These are phyloP conservation scores for Anabacerthia variegaticeps DNA, from an alignment of 2,797 vertebrate species.

Conservation along the genomic window DNA sequence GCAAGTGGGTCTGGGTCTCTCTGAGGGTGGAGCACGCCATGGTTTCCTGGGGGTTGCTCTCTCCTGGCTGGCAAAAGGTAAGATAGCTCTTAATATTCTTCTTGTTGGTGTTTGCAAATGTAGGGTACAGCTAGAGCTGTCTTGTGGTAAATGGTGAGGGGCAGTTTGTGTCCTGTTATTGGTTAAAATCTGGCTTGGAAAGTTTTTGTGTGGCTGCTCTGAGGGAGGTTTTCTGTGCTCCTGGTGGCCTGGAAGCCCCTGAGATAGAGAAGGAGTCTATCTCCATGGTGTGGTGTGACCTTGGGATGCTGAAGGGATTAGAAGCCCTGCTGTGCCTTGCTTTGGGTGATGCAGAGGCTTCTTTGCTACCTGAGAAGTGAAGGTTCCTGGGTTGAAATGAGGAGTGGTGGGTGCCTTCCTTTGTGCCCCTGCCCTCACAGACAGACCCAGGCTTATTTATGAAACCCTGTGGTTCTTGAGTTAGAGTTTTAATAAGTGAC, in stretches of 20 bases:
- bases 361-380: not conserved
- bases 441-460: fast-evolving
- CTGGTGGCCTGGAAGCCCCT: not conserved
- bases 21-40: fast-evolving
- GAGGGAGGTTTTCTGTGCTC: fast-evolving
- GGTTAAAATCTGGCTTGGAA: not conserved
- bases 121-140: fast-evolving
- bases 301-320: fast-evolving
- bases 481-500: not conserved
- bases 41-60: not conserved
- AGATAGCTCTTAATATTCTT: fast-evolving
- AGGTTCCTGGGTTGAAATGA: not conserved
- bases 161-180: fast-evolving
- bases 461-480: not conserved
- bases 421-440: fast-evolving
- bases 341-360: fast-evolving
- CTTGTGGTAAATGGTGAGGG: fast-evolving
- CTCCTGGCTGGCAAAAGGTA: not conserved
- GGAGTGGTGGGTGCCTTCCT: not conserved
- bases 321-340: not conserved
- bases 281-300: fast-evolving
- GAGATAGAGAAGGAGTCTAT: fast-evolving
- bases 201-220: not conserved
- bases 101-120: fast-evolving
- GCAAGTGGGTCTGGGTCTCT: fast-evolving